Percentiles rank a stretch among this genome's conserved stretches.
Evolutionary conservation across 2,888 invertebrate genomes (phyloP).

Genomic region (Limnephilus lunatus): DNA sequence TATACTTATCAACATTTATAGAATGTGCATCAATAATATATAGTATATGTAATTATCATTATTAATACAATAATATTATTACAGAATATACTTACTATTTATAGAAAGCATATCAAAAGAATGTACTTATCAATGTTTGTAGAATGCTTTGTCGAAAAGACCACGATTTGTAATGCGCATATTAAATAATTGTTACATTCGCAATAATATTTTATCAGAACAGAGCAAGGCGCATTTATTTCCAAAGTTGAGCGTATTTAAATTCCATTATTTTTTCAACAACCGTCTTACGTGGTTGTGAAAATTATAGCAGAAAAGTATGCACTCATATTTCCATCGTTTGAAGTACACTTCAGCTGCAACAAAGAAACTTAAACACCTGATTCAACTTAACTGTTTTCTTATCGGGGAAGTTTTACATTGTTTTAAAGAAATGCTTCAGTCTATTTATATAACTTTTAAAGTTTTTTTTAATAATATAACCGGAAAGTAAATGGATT

Average conservation of each 20-base stretch:
- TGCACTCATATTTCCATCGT: background rate
- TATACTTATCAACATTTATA: too few species aligned
- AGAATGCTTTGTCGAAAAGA: too few species aligned
- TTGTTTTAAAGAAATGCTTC: background rate
- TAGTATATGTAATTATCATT: too few species aligned
- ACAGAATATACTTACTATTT: too few species aligned
- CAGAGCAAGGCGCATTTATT: background rate
- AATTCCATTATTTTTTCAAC: background rate
- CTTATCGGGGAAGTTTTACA: background rate
- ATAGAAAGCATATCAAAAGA: too few species aligned
- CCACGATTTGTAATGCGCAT: too few species aligned
- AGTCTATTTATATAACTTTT: background rate
- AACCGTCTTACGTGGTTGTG: background rate
- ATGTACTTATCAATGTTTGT: too few species aligned
- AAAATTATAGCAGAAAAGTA: background rate
- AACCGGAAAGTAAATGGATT: background rate
- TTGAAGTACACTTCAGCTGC: background rate
- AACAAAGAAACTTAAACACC: background rate
- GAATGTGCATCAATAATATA: too few species aligned
- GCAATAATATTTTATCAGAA: background rate
- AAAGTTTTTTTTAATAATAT: background rate
- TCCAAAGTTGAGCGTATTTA: background rate
- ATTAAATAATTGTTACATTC: too few species aligned
- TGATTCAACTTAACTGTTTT: background rate
- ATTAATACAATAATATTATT: too few species aligned